Evolutionary conservation across 1,140 invertebrate species (phyloP), one percentile per base, ranked within the genome.

Genomic region (Arion vulgaris): DNA sequence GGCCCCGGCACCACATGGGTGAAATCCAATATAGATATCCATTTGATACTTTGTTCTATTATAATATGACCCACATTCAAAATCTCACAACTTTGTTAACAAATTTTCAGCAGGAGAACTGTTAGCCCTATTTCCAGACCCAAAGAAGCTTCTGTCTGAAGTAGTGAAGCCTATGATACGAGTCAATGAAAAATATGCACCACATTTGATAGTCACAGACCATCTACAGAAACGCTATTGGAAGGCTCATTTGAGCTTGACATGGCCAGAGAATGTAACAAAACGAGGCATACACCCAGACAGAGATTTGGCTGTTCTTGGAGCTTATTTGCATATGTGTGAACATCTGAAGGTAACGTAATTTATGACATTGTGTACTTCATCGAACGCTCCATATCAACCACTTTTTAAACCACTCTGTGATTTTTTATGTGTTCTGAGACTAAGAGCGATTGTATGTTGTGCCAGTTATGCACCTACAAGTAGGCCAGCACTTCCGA

Each of bases 61-160:
- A n/a, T n/a, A n/a, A n/a, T n/a, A n/a, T n/a, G n/a, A n/a, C n/a
- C n/a, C n/a, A n/a, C n/a, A n/a, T n/a, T n/a, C n/a, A n/a, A n/a
- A n/a, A n/a, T n/a, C n/a, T n/a, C n/a, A n/a, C n/a, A n/a, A n/a
- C n/a, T n/a, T n/a, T 62, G 5, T n/a, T 62, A 23, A 15, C 57
- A 9, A 15, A 32, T 66, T 66, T 66, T 32, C 62, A 66, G 62
- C 62, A 32, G 28, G 7, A 32, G 32, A 7, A 66, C n/a, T 66
- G n/a, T 66, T 28, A 66, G 62, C 62, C 62, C 28, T 32, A 28
- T 66, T 66, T 66, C 62, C 62, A 66, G 62, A 66, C n/a, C 62
- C 62, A 32, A 28, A 66, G 17, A 66, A 32, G 28, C 17, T 66
- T 9, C 5, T 66, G 62, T 28, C 11, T 11, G 28, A 4, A 28